These are phyloP conservation scores for Cryptus armator DNA, from an alignment of 2,888 invertebrate species.

Conservation along the genomic window DNA sequence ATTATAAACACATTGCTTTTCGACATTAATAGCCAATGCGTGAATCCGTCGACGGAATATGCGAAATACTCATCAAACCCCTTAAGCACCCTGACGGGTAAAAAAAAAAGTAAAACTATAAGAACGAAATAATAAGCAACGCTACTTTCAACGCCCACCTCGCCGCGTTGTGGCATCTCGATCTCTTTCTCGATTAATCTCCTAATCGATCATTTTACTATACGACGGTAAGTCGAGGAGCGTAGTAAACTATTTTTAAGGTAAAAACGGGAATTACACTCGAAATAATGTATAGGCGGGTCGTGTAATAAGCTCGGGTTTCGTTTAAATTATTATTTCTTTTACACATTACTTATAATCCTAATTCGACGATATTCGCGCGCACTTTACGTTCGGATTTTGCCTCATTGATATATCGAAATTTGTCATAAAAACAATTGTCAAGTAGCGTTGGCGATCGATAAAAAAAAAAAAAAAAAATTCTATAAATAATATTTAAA, in stretches of 20 bases:
- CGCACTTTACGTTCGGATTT: conserved; percentile 29
- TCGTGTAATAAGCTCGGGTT: conserved; percentile 80
- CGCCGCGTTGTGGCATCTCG: conserved; percentile 31
- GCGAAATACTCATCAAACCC: conserved; percentile 23
- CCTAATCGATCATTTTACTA: conserved; percentile 44
- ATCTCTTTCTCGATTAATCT: conserved; percentile 29
- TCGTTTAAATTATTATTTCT: conserved; percentile 23
- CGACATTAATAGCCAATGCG: conserved; percentile 4
- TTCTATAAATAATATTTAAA: conserved; percentile 1
- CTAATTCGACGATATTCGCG: conserved; percentile 59
- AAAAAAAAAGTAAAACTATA: conserved; percentile 45
- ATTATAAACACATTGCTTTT: conserved; percentile 44
- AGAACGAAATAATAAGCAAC: conserved; percentile 39
- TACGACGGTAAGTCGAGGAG: conserved; percentile 53
- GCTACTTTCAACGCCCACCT: conserved; percentile 53
- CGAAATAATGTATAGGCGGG: conserved; percentile 75
- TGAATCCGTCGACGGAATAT: conserved; percentile 33
- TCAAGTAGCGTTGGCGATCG: conserved; percentile 47
- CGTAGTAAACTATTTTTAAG: conserved; percentile 74
- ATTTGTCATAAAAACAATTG: conserved; percentile 67
- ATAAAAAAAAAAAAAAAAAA: conserved; percentile 15
- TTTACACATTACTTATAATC: conserved; percentile 64
- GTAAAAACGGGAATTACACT: conserved; percentile 80
- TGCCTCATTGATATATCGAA: conserved; percentile 40
- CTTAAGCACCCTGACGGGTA: conserved; percentile 44